Conservation (phyloP, 2,797 vertebrate species). For the Phaenicophaeus curvirostris region DNA sequence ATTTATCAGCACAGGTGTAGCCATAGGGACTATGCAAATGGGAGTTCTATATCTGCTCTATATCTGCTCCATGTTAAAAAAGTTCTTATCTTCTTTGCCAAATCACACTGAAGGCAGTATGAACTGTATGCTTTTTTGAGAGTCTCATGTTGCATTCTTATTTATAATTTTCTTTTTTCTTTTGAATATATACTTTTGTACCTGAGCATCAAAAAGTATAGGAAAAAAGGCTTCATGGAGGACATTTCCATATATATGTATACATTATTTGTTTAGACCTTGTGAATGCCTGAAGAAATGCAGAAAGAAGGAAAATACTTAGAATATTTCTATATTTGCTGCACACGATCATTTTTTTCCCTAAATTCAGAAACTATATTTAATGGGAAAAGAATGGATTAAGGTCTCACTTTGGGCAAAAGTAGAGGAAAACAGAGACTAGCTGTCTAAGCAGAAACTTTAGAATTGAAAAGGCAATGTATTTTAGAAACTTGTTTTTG, state of each 20-base stretch:
- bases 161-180: neutral
- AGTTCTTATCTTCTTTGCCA: neutral
- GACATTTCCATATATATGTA: neutral
- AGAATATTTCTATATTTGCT: neutral
- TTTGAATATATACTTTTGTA: neutral
- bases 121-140: neutral
- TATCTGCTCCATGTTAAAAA: neutral
- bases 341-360: neutral
- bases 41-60: neutral
- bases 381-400: neutral
- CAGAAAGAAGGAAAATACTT: neutral
- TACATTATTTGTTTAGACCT: neutral
- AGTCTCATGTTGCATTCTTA: neutral
- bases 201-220: neutral
- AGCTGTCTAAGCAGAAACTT: neutral
- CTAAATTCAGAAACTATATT: neutral
- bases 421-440: neutral
- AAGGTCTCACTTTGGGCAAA: neutral
- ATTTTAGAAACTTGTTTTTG: neutral
- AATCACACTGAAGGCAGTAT: neutral
- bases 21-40: neutral
- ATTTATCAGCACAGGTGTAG: neutral
- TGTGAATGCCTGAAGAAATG: neutral
- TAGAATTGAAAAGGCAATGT: neutral
- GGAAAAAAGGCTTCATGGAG: neutral